Conservation (phyloP, 2,888 invertebrate species). For the Trilocha varians region DNA sequence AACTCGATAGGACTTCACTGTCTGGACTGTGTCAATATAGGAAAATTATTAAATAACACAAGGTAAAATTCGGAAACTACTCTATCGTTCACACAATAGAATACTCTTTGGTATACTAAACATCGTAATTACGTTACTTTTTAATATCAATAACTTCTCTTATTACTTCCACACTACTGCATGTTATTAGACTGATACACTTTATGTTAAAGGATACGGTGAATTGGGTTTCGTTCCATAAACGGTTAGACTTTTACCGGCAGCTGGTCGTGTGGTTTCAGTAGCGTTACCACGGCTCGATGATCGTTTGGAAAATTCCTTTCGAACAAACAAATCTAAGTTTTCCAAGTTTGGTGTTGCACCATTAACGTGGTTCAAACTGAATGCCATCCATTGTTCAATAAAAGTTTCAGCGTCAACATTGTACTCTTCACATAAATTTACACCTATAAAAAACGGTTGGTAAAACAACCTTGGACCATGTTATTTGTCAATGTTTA, state of each 20-base stretch:
- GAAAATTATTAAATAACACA: no score
- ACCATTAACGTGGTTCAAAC: slow-evolving; percentile 76
- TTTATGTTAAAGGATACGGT: slow-evolving; percentile 59
- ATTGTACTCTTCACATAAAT: slow-evolving; percentile 76
- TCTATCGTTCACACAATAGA: no score
- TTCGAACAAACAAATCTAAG: slow-evolving; percentile 76
- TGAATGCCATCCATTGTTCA: slow-evolving; percentile 86
- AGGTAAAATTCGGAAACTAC: no score
- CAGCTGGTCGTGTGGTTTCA: slow-evolving; percentile 44
- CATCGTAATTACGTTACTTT: no score
- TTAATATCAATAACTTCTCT: no score
- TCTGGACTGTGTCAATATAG: slow-evolving; percentile 43
- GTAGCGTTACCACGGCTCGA: slow-evolving; percentile 40
- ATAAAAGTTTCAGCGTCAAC: slow-evolving; percentile 80
- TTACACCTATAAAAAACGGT: slow-evolving; percentile 67
- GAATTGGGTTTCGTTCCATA: slow-evolving; percentile 41
- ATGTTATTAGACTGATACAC: slow-evolving; percentile 12
- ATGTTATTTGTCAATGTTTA: slow-evolving; percentile 35
- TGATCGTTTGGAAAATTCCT: slow-evolving; percentile 73
- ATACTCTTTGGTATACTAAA: no score
- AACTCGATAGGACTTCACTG: slow-evolving; percentile 58
- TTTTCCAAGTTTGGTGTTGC: slow-evolving; percentile 74
- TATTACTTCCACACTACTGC: not conserved
- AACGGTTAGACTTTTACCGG: slow-evolving; percentile 53
- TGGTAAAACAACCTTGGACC: slow-evolving; percentile 66